Conservation (phyloP, 2,113 vertebrate species). For the Ciconia boyciana region DNA sequence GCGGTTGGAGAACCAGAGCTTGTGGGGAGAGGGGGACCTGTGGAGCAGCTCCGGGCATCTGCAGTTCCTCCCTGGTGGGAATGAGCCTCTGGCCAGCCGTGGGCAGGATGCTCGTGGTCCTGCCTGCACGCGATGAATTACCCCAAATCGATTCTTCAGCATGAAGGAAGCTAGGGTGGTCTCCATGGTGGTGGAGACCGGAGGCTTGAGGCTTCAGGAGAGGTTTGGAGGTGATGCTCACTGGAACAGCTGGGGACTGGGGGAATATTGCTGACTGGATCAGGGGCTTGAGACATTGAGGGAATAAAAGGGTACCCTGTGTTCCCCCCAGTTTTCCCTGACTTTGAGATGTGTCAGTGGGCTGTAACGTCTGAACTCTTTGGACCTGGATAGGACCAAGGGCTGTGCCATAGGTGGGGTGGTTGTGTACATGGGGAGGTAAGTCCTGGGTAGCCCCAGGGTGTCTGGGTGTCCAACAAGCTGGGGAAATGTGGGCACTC, state of each 20-base stretch:
- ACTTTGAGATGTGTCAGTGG: background rate
- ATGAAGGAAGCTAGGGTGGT: background rate
- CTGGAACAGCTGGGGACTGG: background rate
- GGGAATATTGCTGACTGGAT: background rate
- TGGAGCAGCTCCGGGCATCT: background rate
- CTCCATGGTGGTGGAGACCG: background rate
- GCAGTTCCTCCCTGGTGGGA: background rate
- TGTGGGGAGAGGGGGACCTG: background rate
- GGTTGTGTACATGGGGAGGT: background rate
- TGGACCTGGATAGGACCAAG: background rate
- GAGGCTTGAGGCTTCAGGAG: background rate
- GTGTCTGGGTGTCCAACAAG: background rate
- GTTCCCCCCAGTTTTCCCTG: background rate
- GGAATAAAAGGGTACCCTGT: background rate
- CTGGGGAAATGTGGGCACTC: background rate
- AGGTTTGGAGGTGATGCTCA: background rate
- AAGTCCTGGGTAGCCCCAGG: background rate
- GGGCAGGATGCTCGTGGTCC: background rate
- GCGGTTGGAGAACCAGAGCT: fast-evolving
- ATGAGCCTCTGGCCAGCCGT: background rate
- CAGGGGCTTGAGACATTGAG: background rate
- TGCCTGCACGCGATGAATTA: background rate
- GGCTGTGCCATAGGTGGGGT: background rate
- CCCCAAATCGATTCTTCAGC: background rate
- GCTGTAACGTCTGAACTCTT: background rate